Percentiles rank a stretch among this genome's conserved stretches.
phyloP scores from a whole-genome alignment of 2,113 vertebrate genomes.

The Puma concolor region DNA sequence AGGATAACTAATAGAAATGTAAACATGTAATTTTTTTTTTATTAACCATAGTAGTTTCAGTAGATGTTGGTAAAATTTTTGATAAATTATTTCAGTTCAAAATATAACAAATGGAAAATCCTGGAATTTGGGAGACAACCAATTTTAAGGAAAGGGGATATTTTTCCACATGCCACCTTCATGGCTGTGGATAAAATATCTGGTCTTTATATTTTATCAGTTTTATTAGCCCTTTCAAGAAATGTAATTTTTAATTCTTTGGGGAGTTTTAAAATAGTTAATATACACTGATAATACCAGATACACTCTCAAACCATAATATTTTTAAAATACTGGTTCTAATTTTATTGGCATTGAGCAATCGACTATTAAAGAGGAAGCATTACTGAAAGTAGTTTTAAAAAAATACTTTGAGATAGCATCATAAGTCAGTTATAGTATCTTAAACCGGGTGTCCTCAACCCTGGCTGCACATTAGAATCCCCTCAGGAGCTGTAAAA shows the following conservation, averaged over 20 bases:
- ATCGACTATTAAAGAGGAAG: neutral
- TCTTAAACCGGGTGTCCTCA: conserved; percentile 17
- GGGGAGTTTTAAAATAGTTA: neutral
- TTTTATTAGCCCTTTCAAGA: neutral
- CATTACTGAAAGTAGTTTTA: neutral
- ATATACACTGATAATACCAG: neutral
- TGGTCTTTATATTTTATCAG: neutral
- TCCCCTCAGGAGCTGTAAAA: neutral
- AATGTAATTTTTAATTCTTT: neutral
- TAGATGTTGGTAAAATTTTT: conserved; percentile 17
- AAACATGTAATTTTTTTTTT: neutral
- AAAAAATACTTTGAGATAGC: neutral
- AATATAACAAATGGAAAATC: neutral
- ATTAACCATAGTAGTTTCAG: neutral
- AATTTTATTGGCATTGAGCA: conserved; percentile 1
- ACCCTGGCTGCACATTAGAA: neutral
- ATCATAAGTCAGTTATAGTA: neutral
- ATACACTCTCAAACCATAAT: neutral
- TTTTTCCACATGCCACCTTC: neutral
- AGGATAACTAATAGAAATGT: neutral
- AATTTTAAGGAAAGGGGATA: neutral
- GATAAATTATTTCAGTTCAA: conserved; percentile 34
- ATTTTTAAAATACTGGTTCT: neutral
- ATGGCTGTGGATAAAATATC: neutral
- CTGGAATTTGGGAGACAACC: neutral